Conservation (phyloP, 2,888 invertebrate species). For the Argyresthia albistria region DNA sequence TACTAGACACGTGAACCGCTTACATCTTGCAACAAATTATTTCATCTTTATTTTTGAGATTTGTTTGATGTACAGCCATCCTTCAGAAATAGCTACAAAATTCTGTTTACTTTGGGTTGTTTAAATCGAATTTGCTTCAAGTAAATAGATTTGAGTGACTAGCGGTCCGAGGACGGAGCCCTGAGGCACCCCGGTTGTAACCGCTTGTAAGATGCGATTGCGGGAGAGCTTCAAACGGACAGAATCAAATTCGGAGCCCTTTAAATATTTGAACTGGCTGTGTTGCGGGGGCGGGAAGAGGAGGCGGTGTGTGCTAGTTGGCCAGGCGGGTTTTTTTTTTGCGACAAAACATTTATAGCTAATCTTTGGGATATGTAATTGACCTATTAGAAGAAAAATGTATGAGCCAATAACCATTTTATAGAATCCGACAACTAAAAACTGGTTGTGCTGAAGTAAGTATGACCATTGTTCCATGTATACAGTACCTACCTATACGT, state of each 20-base stretch:
- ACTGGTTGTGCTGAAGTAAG: too few relatives aligned
- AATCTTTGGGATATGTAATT: too few relatives aligned
- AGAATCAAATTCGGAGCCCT: constrained; percentile 57
- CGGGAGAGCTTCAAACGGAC: constrained; percentile 32
- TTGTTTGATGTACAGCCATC: neutral
- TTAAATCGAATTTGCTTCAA: constrained; percentile 52
- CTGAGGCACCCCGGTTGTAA: constrained; percentile 21
- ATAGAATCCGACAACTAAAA: too few relatives aligned
- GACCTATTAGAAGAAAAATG: too few relatives aligned
- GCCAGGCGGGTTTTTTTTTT: too few relatives aligned
- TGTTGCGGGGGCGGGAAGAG: constrained; percentile 8
- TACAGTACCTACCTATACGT: too few relatives aligned
- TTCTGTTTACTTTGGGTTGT: constrained; percentile 44
- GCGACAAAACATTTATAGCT: too few relatives aligned
- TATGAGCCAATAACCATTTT: too few relatives aligned
- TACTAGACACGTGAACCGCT: too few relatives aligned
- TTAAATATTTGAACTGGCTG: constrained; percentile 65
- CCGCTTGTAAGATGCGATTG: constrained; percentile 67
- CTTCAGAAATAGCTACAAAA: constrained; percentile 5
- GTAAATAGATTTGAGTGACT: constrained; percentile 54
- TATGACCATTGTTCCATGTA: too few relatives aligned
- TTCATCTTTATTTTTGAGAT: too few relatives aligned
- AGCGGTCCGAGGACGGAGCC: constrained; percentile 22
- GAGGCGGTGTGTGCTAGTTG: neutral
- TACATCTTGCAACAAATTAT: too few relatives aligned